Conservation (phyloP, 2,113 vertebrate species). For the Rhinichthys klamathensis region DNA sequence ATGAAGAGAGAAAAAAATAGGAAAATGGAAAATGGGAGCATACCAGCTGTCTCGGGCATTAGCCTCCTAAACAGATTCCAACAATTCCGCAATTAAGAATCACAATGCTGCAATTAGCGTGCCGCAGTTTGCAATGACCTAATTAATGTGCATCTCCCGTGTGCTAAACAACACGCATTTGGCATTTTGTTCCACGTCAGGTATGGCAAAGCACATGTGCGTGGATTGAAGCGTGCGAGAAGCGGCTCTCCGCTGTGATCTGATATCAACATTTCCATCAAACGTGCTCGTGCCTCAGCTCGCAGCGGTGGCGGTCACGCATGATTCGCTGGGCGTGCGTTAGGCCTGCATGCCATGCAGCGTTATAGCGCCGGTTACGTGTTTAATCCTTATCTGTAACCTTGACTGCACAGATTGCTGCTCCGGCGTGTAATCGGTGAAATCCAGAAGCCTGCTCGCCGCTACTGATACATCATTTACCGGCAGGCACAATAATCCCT, state of each 20-base stretch:
- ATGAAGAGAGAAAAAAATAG: slow-evolving; percentile 11
- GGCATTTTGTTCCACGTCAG: slow-evolving; percentile 54
- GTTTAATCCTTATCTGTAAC: slow-evolving; percentile 56
- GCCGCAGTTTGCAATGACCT: slow-evolving; percentile 63
- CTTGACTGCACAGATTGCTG: slow-evolving; percentile 45
- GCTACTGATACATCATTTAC: slow-evolving; percentile 28
- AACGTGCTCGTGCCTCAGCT: slow-evolving; percentile 25
- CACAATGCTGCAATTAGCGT: slow-evolving; percentile 69
- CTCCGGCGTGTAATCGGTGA: slow-evolving; percentile 42
- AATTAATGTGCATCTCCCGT: slow-evolving; percentile 66
- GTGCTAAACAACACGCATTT: slow-evolving; percentile 60
- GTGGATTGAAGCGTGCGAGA: neutral
- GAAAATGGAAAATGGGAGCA: slow-evolving; percentile 43
- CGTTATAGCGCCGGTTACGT: neutral
- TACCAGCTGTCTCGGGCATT: slow-evolving; percentile 71
- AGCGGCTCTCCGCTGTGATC: slow-evolving; percentile 7
- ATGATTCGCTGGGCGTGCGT: neutral
- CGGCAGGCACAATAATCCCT: slow-evolving; percentile 41
- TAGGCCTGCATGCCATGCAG: neutral
- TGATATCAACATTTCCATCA: slow-evolving; percentile 43
- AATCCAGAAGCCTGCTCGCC: slow-evolving; percentile 34
- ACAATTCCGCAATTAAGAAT: slow-evolving; percentile 73
- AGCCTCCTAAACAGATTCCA: slow-evolving; percentile 67
- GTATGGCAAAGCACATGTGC: slow-evolving; percentile 25
- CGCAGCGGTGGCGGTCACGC: slow-evolving; percentile 6